Base-by-base conservation (phyloP, 2,113 vertebrate species). In the Cottus gobio region DNA sequence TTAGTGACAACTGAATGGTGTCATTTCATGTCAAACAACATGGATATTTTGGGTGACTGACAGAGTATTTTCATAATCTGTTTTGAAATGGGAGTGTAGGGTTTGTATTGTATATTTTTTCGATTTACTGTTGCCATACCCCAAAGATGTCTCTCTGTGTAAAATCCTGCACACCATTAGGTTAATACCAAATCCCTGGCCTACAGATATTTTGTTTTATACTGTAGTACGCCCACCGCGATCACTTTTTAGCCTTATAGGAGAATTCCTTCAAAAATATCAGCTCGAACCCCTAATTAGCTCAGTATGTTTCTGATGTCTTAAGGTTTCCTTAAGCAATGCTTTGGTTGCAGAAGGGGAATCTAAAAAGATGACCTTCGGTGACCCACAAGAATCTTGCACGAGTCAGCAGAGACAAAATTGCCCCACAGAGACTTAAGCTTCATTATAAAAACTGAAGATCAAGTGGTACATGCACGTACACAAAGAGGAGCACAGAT, bases 161-260 rank as follows among this genome's bases (percentile, higher is more conserved):
- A 77, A 72, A 87, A 80, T 77, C 34, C 57, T 63, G n/a, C n/a
- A 75, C 50, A 30, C 36, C 22, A 77, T 87, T 85, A 79, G 62
- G 16, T 76, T 82, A 65, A 80, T 71, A 63, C 52, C 71, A 75
- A 80, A 84, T 81, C 70, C 50, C 36, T 86, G 70, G 75, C 84
- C 76, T 82, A 69, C 52, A 86, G 79, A 82, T 88, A 90, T 88
- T 84, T 86, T 75, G 65, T 66, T 82, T 81, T 34, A 74, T 67
- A 44, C 63, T 75, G 30, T 74, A 30, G 50, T 58, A 75, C 66
- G 0, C 72, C 77, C 65, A 61, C 71, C 9, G 1, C n/a, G 34
- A 62, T 70, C 62, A 62, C 61, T 28, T 20, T 24, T 18, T 39
- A 67, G 77, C 60, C 28, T 71, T 58, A 44, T 63, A 48, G 50